Conservation (phyloP, 2,113 vertebrate genomes). For the Otis tarda region DNA sequence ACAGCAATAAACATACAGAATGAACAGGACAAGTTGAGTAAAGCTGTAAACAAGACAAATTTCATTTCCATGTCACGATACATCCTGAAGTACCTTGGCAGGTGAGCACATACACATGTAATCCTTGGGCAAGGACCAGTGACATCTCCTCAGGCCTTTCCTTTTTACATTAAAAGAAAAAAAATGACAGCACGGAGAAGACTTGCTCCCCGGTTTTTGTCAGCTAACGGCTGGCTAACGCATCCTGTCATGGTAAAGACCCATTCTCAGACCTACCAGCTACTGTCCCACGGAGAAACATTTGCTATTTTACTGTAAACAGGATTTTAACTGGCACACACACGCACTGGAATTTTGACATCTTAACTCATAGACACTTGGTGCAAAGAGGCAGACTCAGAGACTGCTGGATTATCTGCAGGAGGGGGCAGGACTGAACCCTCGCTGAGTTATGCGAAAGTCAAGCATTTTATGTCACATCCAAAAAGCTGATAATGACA, state of each 20-base stretch:
- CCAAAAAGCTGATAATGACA: background rate
- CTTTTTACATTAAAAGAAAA: background rate
- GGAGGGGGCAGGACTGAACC: background rate
- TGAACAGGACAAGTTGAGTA: rapidly evolving
- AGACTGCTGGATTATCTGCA: rapidly evolving
- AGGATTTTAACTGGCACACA: background rate
- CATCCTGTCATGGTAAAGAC: too few relatives aligned
- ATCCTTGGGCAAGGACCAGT: background rate
- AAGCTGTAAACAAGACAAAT: background rate
- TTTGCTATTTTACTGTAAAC: background rate
- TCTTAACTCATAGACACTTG: rapidly evolving
- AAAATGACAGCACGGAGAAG: background rate
- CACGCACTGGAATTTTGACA: rapidly evolving
- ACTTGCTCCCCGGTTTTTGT: background rate
- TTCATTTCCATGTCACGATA: background rate
- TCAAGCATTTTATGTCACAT: background rate
- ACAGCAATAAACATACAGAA: background rate
- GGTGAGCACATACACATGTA: background rate
- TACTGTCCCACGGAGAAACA: background rate
- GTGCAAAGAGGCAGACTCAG: background rate
- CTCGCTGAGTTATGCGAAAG: background rate
- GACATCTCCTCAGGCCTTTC: background rate
- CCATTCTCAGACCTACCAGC: background rate
- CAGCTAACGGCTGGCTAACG: rapidly evolving
- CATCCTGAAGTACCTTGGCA: background rate